phyloP scores from a whole-genome alignment of 2,797 vertebrate species.

The Pipistrellus pipistrellus region DNA sequence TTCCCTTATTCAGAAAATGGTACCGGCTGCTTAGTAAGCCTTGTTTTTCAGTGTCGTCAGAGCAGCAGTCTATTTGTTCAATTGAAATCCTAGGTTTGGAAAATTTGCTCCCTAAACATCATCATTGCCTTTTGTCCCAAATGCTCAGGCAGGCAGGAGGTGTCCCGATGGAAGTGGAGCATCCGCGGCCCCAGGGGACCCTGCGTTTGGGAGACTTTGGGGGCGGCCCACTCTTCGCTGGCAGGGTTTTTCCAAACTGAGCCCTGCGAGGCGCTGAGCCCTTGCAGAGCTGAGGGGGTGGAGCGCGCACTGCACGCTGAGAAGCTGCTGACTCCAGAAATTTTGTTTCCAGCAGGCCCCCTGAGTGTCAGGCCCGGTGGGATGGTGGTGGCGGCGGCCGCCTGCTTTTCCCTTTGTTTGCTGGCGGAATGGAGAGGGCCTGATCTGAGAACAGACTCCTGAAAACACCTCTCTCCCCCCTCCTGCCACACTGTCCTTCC shows the following conservation, averaged over 20 bases:
- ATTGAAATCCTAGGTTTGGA: not conserved
- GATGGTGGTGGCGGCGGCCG: accelerated
- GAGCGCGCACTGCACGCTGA: accelerated
- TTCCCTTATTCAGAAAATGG: not conserved
- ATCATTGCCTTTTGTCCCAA: not conserved
- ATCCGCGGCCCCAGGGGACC: not conserved
- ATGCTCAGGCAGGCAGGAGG: accelerated
- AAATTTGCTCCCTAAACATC: not conserved
- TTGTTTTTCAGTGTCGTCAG: not conserved
- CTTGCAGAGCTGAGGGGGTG: not conserved
- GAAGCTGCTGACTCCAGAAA: not conserved
- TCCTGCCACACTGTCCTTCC: accelerated
- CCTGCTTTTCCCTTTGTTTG: not conserved
- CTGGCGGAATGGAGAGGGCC: not conserved
- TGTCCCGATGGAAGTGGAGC: not conserved
- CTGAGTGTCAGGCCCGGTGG: not conserved
- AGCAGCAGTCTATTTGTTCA: not conserved
- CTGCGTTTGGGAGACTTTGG: accelerated
- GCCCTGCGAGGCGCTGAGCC: no score
- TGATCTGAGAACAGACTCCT: not conserved
- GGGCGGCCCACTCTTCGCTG: not conserved
- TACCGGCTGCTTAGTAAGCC: not conserved
- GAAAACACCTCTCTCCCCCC: not conserved
- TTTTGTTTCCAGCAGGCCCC: not conserved
- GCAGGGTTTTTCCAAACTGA: not conserved